Conservation (phyloP, 2,797 vertebrate genomes). For the Phalanger gymnotis region DNA sequence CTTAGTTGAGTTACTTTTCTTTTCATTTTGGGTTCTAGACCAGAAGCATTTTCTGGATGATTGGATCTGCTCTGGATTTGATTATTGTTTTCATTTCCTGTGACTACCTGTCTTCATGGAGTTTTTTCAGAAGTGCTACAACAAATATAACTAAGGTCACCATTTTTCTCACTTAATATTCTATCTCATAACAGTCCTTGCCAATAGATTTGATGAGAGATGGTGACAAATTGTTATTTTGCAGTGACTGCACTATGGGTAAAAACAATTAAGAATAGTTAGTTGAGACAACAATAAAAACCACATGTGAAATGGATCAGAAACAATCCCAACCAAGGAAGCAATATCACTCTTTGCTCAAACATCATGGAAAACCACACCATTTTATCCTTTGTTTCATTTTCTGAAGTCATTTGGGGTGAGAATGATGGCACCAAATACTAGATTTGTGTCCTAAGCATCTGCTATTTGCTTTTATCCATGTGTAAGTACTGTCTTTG, state of each 20-base stretch:
- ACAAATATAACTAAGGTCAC: conserved; percentile 28
- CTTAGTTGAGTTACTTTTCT: conserved; percentile 50
- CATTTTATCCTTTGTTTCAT: conserved; percentile 26
- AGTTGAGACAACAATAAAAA: background rate
- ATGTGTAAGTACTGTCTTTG: background rate
- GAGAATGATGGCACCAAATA: background rate
- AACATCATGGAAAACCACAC: background rate
- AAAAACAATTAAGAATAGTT: background rate
- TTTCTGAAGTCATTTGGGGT: background rate
- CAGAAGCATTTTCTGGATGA: conserved; percentile 66
- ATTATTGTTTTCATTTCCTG: conserved; percentile 70
- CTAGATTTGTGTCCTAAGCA: background rate
- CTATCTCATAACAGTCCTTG: conserved; percentile 28
- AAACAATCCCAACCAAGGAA: background rate
- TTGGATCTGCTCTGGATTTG: conserved; percentile 55
- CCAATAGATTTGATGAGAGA: conserved; percentile 53
- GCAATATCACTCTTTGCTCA: background rate
- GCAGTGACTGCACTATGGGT: background rate
- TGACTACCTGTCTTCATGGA: conserved; percentile 31
- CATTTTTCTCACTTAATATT: conserved; percentile 28
- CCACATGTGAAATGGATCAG: background rate
- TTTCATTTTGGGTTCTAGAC: conserved; percentile 36
- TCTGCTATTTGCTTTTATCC: background rate
- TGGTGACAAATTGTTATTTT: conserved; percentile 20
- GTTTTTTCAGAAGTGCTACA: conserved; percentile 50